Base-by-base conservation (phyloP, 2,888 invertebrate genomes). In the Apantesis nais region DNA sequence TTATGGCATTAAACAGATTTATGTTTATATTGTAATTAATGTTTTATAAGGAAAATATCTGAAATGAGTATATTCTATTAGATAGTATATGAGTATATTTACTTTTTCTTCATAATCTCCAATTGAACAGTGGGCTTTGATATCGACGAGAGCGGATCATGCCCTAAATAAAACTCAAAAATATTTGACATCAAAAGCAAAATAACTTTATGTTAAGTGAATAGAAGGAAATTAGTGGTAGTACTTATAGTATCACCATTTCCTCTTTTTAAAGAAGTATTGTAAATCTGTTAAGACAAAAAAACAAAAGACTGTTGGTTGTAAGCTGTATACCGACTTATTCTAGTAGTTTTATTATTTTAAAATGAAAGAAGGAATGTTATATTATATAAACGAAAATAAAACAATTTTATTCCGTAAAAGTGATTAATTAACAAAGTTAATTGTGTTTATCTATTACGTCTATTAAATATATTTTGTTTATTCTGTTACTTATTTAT, bases 1-100 rank as follows among this genome's bases (percentile, higher is more conserved):
- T 73, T 67, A 31, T 41, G 14, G 19, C 25, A 63, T 68, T 64
- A 52, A 70, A 67, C 34, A 62, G 37, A 37, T 58, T 44, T 41
- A 41, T 58, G 48, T 61, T 61, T 44, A 25, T 65, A 29, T 69
- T 31, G 62, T 39, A 63, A 52, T 71, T 62, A 25, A 68, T 29
- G 1, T 29, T 29, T 25, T 58, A 25, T 55, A 5, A n/a, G 1
- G 14, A 14, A 14, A 29, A 58, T 58, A 14, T 58, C 7, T 14
- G 25, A 52, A 2, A 0, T 11, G 3, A n/a, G 0, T n/a, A 12
- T 52, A 16, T 16, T 16, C n/a, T n/a, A n/a, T n/a, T n/a, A n/a
- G n/a, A n/a, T n/a, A n/a, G n/a, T n/a, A n/a, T n/a, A n/a, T n/a
- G n/a, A n/a, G n/a, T n/a, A n/a, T n/a, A n/a, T 5, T 7, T 48